These are phyloP conservation scores for Dromas ardeola DNA, from an alignment of 2,113 vertebrate species.

Conservation along the genomic window DNA sequence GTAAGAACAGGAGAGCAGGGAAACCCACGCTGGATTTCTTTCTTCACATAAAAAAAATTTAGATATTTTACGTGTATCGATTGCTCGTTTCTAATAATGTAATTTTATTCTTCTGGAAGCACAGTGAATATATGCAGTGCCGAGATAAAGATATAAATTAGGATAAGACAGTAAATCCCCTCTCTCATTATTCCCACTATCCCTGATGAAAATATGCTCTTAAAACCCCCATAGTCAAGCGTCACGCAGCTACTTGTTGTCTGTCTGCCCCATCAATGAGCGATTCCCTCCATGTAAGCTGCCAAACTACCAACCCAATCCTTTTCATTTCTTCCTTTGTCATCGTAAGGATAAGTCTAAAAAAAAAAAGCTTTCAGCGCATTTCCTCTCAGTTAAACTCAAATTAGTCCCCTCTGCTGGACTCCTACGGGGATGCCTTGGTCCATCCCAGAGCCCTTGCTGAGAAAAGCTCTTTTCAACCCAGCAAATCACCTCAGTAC, in stretches of 20 bases:
- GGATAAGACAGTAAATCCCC: background rate
- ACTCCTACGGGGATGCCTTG: conserved; percentile 69
- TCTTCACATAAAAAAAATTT: background rate
- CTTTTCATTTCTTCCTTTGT: conserved; percentile 62
- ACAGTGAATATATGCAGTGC: background rate
- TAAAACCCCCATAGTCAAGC: background rate
- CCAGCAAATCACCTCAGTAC: conserved; percentile 62
- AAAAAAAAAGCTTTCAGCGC: conserved; percentile 43
- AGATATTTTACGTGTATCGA: background rate
- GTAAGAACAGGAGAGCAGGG: background rate
- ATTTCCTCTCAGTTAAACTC: conserved; percentile 69
- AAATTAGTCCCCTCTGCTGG: conserved; percentile 72
- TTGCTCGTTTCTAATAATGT: background rate
- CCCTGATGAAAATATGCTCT: background rate
- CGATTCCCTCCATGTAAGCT: conserved; percentile 7
- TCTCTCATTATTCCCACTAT: background rate
- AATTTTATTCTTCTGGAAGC: background rate
- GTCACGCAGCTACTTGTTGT: too few species aligned
- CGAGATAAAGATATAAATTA: background rate
- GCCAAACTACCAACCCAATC: conserved; percentile 63
- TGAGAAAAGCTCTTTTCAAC: conserved; percentile 75
- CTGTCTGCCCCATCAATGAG: background rate
- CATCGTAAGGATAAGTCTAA: conserved; percentile 49
- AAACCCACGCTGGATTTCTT: background rate
- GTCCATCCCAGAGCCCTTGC: conserved; percentile 63